Conservation (phyloP, 1,140 invertebrate species). For the Scaptomyza hsui region DNA sequence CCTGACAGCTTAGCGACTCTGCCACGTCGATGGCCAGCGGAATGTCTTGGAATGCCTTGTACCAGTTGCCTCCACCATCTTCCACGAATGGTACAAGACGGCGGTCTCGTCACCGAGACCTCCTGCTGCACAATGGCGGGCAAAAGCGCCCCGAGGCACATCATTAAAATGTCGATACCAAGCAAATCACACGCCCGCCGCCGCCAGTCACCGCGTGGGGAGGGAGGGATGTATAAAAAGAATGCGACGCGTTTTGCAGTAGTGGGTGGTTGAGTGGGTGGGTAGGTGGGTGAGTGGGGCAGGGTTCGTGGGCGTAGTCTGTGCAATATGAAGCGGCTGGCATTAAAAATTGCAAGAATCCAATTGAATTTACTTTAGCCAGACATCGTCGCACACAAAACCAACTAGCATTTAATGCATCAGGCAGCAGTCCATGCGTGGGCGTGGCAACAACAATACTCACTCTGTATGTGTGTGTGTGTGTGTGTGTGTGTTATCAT, state of each 20-base stretch:
- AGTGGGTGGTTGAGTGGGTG: neutral
- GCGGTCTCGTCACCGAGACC: conserved; percentile 18
- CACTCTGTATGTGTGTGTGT: neutral
- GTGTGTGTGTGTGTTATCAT: conserved; percentile 63
- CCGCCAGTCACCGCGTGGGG: conserved; percentile 45
- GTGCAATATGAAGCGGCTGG: conserved; percentile 71
- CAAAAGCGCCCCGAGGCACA: conserved; percentile 71
- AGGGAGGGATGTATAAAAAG: conserved; percentile 57
- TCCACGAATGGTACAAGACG: conserved; percentile 69
- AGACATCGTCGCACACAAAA: conserved; percentile 52
- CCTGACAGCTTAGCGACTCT: conserved; percentile 47
- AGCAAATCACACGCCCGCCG: conserved; percentile 80
- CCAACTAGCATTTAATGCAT: conserved; percentile 71
- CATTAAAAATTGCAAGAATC: conserved; percentile 78
- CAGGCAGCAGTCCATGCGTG: conserved; percentile 38
- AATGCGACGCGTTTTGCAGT: conserved; percentile 59
- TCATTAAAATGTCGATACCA: conserved; percentile 83
- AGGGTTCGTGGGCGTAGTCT: conserved; percentile 55
- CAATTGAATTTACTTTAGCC: conserved; percentile 78
- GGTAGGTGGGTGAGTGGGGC: neutral
- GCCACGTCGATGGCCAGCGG: conserved; percentile 39
- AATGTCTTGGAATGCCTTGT: conserved; percentile 49
- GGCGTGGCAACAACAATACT: conserved; percentile 35
- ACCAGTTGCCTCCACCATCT: conserved; percentile 4
- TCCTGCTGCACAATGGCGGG: conserved; percentile 25